Percentiles rank a stretch among this genome's conserved stretches.
Evolutionary conservation across 2,888 invertebrate species (phyloP).

Genomic region (Creontiades dilutus): DNA sequence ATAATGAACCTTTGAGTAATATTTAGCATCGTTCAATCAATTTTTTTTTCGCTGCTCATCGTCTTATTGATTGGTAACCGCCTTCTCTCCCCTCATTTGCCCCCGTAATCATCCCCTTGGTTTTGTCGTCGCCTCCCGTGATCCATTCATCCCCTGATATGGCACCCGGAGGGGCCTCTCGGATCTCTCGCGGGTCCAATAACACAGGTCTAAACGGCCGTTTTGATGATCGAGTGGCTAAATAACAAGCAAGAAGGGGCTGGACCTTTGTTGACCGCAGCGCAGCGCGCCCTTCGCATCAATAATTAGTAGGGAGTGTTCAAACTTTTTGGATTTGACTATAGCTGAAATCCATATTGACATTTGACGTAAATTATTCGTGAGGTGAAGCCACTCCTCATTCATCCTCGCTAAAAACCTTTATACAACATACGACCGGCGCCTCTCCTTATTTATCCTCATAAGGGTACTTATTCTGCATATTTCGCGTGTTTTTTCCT

Average conservation of each 20-base stretch:
- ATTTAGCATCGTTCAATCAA: too few species aligned
- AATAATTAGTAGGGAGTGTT: background rate
- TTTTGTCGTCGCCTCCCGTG: conserved; percentile 23
- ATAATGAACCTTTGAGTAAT: too few species aligned
- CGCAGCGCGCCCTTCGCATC: background rate
- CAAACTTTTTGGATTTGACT: background rate
- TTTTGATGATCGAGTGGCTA: conserved; percentile 26
- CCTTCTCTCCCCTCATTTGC: conserved; percentile 2
- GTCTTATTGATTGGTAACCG: conserved; percentile 6
- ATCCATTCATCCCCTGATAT: conserved; percentile 24
- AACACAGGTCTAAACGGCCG: conserved; percentile 37
- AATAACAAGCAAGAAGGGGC: conserved; percentile 32
- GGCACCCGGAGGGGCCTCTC: conserved; percentile 11
- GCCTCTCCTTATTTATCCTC: too few species aligned
- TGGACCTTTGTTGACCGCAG: conserved; percentile 1
- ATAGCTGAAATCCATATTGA: too few species aligned
- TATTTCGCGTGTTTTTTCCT: too few species aligned
- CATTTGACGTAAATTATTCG: too few species aligned
- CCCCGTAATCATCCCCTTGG: conserved; percentile 3
- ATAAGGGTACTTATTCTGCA: too few species aligned
- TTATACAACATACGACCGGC: too few species aligned
- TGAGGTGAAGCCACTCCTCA: too few species aligned
- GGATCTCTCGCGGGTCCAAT: conserved; percentile 37
- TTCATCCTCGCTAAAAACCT: too few species aligned
- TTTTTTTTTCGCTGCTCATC: background rate